phyloP scores from a whole-genome alignment of 1,140 invertebrate genomes.

The Saccostrea cuccullata region DNA sequence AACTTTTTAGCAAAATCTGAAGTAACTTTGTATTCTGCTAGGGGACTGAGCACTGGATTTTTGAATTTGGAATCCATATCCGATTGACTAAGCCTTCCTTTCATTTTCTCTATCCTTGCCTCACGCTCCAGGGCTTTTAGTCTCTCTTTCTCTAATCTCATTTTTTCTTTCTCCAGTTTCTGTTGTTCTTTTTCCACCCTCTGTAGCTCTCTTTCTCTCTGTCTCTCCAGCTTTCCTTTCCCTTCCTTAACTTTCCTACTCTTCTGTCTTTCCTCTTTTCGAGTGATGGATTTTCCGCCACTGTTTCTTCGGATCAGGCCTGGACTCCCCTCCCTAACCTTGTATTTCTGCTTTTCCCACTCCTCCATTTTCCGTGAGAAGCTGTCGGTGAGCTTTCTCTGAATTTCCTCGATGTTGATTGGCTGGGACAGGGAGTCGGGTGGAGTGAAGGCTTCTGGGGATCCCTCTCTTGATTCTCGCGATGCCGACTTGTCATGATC shows the following conservation, averaged over 20 bases:
- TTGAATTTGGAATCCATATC: slow-evolving; percentile 67
- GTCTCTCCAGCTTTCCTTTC: slow-evolving; percentile 68
- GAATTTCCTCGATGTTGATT: slow-evolving; percentile 81
- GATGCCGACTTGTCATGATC: slow-evolving; percentile 15
- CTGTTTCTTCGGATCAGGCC: slow-evolving; percentile 62
- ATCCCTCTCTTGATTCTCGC: slow-evolving; percentile 48
- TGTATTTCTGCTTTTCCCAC: slow-evolving; percentile 83
- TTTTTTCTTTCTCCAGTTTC: slow-evolving; percentile 82
- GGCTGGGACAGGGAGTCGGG: slow-evolving; percentile 52
- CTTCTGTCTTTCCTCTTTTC: slow-evolving; percentile 68
- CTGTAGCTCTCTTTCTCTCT: slow-evolving; percentile 81
- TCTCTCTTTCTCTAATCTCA: slow-evolving; percentile 80
- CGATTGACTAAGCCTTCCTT: slow-evolving; percentile 71
- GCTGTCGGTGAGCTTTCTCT: slow-evolving; percentile 85
- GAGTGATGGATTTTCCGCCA: slow-evolving; percentile 43
- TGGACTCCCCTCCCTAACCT: slow-evolving; percentile 60
- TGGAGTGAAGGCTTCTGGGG: slow-evolving; percentile 58
- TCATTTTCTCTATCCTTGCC: slow-evolving; percentile 79
- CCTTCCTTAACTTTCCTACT: slow-evolving; percentile 70
- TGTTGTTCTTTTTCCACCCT: slow-evolving; percentile 84
- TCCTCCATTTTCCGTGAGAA: slow-evolving; percentile 86
- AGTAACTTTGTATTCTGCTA: slow-evolving; percentile 82
- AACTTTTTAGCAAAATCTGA: slow-evolving; percentile 92
- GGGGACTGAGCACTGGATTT: slow-evolving; percentile 65
- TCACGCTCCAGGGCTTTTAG: slow-evolving; percentile 81